Base-by-base conservation (phyloP, 2,888 invertebrate species). In the Euproctis similis region DNA sequence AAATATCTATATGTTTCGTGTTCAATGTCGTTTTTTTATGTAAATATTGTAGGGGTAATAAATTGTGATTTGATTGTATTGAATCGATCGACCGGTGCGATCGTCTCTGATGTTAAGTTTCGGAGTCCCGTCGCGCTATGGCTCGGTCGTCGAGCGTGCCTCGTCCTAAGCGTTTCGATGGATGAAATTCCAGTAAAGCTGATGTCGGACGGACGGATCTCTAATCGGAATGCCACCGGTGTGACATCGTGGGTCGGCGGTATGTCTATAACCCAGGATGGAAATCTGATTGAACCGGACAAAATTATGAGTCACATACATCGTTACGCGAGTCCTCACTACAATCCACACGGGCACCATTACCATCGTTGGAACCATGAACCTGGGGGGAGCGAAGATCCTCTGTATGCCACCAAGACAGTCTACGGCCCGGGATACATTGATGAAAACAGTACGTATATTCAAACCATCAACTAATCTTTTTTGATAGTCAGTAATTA, bases 171-270 rank as follows among this genome's bases (percentile, higher is more conserved):
- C 69, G 67, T 72, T 74, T 75, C 78, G 67, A 73, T 77, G 81
- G 82, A 77, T 81, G 73, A 69, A 62, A 80, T 84, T 84, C 72
- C 84, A 84, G 84, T 80, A 80, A 84, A 82, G 76, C 82, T 82
- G 84, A 77, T 78, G 65, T 78, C 81, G 63, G 82, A 82, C 47
- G 84, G 81, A 68, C 54, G 84, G 58, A 68, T 61, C 59, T 62
- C 66, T 48, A 80, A 73, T 66, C 76, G 76, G 54, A 81, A 77
- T 52, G 65, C 72, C 42, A 72, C 74, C 34, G 69, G 71, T 39
- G 78, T 74, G 61, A 69, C 75, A 21, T 74, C 81, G 46, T 85
- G 84, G 84, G 80, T 85, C 66, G 81, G 85, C 71, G 85, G 85
- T 69, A 81, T 84, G 75, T 85, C 85, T 46, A 78, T 85, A 59